Evolutionary conservation across 2,113 vertebrate genomes (phyloP).

Genomic region (Elanoides forficatus): DNA sequence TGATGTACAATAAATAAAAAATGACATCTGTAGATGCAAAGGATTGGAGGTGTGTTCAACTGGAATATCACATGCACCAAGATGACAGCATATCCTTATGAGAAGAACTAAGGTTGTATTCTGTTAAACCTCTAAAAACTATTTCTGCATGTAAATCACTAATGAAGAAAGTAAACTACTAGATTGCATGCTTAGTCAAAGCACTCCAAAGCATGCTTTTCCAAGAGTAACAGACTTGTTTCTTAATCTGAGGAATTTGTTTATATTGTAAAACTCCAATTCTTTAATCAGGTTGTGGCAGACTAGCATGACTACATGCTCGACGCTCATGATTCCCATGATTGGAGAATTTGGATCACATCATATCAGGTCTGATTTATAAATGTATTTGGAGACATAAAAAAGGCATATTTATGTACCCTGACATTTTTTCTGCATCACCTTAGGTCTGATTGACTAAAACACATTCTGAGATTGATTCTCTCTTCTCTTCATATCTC

Average conservation of each 20-base stretch:
- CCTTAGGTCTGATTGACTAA: background rate
- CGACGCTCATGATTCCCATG: background rate
- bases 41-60: background rate
- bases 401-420: background rate
- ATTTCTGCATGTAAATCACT: background rate
- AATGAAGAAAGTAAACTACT: background rate
- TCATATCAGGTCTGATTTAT: background rate
- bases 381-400: background rate
- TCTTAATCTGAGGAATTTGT: background rate
- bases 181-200: background rate
- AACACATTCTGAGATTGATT: background rate
- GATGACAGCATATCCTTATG: background rate
- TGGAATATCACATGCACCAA: background rate
- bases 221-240: background rate
- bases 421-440: background rate
- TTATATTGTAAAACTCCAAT: background rate
- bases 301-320: background rate
- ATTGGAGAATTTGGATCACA: background rate
- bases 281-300: background rate
- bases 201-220: background rate
- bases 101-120: background rate
- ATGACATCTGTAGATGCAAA: background rate
- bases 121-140: background rate
- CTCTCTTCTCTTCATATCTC: background rate
- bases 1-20: background rate